Base-by-base conservation (phyloP, 2,888 invertebrate species). In the Cataglyphis livida region DNA sequence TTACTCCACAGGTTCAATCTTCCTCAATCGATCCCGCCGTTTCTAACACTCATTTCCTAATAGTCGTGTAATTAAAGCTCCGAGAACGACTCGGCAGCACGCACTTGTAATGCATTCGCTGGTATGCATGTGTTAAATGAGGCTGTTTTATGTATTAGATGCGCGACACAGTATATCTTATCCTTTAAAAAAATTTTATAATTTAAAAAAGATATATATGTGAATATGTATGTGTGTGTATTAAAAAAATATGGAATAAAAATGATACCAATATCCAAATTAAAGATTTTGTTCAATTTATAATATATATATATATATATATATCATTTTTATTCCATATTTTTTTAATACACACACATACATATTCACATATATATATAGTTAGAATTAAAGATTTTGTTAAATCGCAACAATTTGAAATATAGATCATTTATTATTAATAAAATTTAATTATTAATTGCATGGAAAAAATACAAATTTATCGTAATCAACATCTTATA, bases 21-120 rank as follows among this genome's bases (percentile, higher is more conserved):
- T 78, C 48, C 68, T 32, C 65, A 84, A 89, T 89, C 90, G 88
- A 86, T 89, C 25, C 85, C 81, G 65, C 83, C 71, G 81, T 88
- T 89, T 89, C 84, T 84, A 89, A 89, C 90, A 86, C 88, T 89
- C 74, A 75, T 75, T 85, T 83, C 85, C 85, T 89, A 89, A 89
- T 88, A 89, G 88, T 82, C 81, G 65, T 51, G 85, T 84, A 87
- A 88, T 88, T 89, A 89, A 73, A 73, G 88, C 79, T 79, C 54
- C 54, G 48, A 59, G 65, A 88, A 89, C 75, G 81, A 79, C 82
- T 86, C 75, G 73, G 71, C 73, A 83, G 85, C 89, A 89, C 89
- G 89, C 88, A 89, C 86, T 83, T 54, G 66, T 62, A 68, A 68
- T 83, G 79, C 83, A 84, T 57, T 70, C 35, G 57, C 48, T 48